phyloP scores from a whole-genome alignment of 2,888 invertebrate species.

The Lomographa bimaculata region DNA sequence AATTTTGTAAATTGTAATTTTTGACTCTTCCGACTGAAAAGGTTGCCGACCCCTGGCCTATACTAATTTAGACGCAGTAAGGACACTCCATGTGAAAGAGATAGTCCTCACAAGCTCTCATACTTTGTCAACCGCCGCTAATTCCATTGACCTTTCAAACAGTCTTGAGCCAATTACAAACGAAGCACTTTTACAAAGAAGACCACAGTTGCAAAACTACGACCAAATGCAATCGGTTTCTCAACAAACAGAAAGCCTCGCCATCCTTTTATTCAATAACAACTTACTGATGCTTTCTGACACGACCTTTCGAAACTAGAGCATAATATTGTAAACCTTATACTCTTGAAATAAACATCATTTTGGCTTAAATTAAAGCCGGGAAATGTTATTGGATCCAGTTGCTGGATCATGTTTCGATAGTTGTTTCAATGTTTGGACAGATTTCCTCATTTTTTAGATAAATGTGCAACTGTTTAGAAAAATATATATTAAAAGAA shows the following conservation, averaged over 20 bases:
- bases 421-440: constrained; percentile 4
- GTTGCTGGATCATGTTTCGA: constrained; percentile 15
- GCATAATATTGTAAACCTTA: constrained; percentile 1
- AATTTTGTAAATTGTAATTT: too few species aligned
- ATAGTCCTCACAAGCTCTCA: not conserved
- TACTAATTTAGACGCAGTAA: too few species aligned
- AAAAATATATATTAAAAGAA: too few species aligned
- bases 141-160: constrained; percentile 6
- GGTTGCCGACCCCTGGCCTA: too few species aligned
- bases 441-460: constrained; percentile 2
- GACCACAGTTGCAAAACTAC: constrained; percentile 8
- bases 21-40: too few species aligned
- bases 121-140: not conserved
- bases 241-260: constrained; percentile 21
- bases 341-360: too few species aligned
- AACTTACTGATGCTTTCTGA: constrained; percentile 16
- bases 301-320: constrained; percentile 18
- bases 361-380: too few species aligned
- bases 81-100: too few species aligned
- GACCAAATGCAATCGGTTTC: constrained; percentile 19
- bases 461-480: too few species aligned
- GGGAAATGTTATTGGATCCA: constrained; percentile 12
- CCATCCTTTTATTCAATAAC: constrained; percentile 24
- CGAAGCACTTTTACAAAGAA: constrained; percentile 15
- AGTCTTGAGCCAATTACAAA: constrained; percentile 11